phyloP scores from a whole-genome alignment of 2,797 vertebrate genomes.

The Hafferia zeledoni region DNA sequence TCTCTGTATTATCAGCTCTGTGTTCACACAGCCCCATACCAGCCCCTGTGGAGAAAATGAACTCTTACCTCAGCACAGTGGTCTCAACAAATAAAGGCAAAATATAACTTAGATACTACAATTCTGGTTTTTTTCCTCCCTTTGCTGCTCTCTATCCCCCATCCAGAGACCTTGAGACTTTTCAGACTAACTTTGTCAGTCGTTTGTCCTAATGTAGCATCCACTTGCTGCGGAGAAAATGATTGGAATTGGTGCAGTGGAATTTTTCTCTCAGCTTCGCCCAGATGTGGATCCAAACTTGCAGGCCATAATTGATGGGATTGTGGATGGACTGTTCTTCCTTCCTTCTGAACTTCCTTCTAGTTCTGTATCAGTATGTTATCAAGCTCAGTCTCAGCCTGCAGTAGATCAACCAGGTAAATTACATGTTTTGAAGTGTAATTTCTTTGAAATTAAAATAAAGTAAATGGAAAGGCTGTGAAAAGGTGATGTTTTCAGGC shows the following conservation, averaged over 20 bases:
- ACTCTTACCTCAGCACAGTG: neutral
- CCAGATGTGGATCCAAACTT: slow-evolving; percentile 85
- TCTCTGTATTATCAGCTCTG: neutral
- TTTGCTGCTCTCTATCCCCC: rapidly evolving
- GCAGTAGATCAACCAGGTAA: slow-evolving; percentile 79
- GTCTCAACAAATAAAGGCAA: neutral
- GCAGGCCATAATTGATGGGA: slow-evolving; percentile 87
- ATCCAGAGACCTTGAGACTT: neutral
- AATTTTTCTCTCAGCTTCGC: slow-evolving; percentile 93
- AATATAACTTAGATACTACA: neutral
- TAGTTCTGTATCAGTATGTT: slow-evolving; percentile 56
- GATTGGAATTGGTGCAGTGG: slow-evolving; percentile 89
- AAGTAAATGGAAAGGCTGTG: neutral
- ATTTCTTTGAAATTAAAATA: neutral
- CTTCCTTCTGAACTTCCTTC: slow-evolving; percentile 83
- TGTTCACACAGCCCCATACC: no score
- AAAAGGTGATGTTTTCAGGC: neutral
- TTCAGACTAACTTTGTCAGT: neutral
- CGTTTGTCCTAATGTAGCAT: slow-evolving; percentile 78
- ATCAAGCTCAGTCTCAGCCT: slow-evolving; percentile 60
- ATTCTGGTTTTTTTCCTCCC: neutral
- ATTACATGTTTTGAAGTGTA: neutral
- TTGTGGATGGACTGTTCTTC: slow-evolving; percentile 90
- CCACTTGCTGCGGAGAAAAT: slow-evolving; percentile 87
- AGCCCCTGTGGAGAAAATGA: neutral